Base-by-base conservation (phyloP, 2,797 vertebrate genomes). In the Cyprinodon diabolis region DNA sequence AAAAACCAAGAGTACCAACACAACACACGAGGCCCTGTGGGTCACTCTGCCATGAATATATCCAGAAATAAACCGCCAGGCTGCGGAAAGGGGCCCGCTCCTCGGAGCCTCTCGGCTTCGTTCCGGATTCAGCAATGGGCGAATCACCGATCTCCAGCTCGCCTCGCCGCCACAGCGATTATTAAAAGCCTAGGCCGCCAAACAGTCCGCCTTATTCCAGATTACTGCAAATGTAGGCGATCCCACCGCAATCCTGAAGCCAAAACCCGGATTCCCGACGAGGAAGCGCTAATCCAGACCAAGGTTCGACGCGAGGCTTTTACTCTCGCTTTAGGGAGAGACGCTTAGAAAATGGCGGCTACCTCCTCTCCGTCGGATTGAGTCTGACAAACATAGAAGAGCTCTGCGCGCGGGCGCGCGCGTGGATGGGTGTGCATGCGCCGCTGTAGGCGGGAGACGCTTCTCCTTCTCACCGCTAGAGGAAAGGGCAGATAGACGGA, bases 271-370 rank as follows among this genome's bases (percentile, higher is more conserved):
- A 71, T 87, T 88, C 82, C 78, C 81, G 4, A 66, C 35, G 6
- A 47, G 69, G 60, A 55, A 69, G 60, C 25, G 25, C 83, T 83
- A 83, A 67, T 91, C 80, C 84, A 69, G 84, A 79, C 56, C 85
- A 89, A 79, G 25, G 85, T 84, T 91, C 69, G 78, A 69, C 84
- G 90, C 79, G 82, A 89, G 90, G 56, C 80, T 79, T 94, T 93
- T 93, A 92, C 93, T 93, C 90, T 92, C 89, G 90, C 94, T 95
- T 92, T 91, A 89, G 92, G 93, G 92, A 95, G 94, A 94, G 93
- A 94, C 93, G 96, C 95, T 95, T 92, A 95, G 96, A 96, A 97
- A 96, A 98, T 97, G 96, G 97, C 97, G 96, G 96, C 96, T 93
- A 92, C 93, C 93, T 93, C 93, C 93, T 95, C 95, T 95, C 95